These are phyloP conservation scores for Scaptomyza tumidula DNA, from an alignment of 2,888 invertebrate genomes.

Conservation along the genomic window DNA sequence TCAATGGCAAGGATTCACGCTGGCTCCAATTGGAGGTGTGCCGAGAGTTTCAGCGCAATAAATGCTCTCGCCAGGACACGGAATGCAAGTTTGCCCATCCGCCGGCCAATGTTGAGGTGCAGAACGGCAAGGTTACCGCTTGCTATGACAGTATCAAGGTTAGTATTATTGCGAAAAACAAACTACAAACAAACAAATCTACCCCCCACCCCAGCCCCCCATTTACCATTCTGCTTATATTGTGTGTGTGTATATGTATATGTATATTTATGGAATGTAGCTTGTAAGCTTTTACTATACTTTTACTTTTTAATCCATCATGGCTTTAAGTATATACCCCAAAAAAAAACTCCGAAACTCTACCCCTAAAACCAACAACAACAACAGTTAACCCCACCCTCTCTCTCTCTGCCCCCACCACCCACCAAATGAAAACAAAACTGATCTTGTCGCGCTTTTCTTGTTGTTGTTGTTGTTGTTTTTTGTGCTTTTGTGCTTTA, in stretches of 20 bases:
- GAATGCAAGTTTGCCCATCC: conserved; percentile 99
- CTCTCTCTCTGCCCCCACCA: conserved; percentile 1
- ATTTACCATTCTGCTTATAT: conserved; percentile 59
- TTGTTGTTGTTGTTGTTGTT: conserved; percentile 27
- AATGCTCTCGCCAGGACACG: conserved; percentile 99
- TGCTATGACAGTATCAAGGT: conserved; percentile 99
- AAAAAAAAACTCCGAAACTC: background rate
- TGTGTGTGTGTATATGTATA: conserved; percentile 29
- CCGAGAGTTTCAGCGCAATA: conserved; percentile 99
- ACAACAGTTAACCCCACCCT: background rate
- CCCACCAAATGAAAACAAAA: conserved; percentile 14
- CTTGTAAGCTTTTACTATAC: conserved; percentile 64
- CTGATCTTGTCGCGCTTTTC: conserved; percentile 73
- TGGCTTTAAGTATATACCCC: conserved; percentile 45
- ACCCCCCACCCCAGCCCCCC: conserved; percentile 6
- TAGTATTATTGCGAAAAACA: conserved; percentile 84
- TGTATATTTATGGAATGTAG: conserved; percentile 63
- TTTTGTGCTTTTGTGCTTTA: conserved; percentile 73
- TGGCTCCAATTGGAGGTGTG: conserved; percentile 99
- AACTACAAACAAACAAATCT: background rate
- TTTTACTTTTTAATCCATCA: conserved; percentile 48
- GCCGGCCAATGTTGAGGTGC: conserved; percentile 99
- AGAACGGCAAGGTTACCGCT: conserved; percentile 99
- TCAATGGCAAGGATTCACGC: conserved; percentile 99
- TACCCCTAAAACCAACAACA: background rate